Conservation (phyloP, 2,888 invertebrate genomes). For the Unio delphinus region DNA sequence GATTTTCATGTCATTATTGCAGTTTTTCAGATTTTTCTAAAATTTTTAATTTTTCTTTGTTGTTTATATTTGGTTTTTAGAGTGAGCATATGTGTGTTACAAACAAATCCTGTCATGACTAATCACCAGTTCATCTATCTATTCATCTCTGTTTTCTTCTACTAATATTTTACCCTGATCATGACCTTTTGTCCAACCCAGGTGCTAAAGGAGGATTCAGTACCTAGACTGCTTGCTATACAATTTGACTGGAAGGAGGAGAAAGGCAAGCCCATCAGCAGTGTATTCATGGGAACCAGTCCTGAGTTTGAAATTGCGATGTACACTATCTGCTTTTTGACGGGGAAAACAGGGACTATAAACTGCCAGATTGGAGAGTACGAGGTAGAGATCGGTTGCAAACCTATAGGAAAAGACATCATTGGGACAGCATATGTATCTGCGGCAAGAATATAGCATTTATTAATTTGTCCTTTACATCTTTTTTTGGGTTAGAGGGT, state of each 20-base stretch:
- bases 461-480: no score
- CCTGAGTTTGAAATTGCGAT: constrained; percentile 71
- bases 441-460: constrained; percentile 47
- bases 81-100: no score
- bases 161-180: no score
- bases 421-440: constrained; percentile 64
- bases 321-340: constrained; percentile 63
- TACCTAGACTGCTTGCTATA: constrained; percentile 64
- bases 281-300: constrained; percentile 68
- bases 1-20: no score
- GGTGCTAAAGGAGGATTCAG: constrained; percentile 55
- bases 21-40: no score
- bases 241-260: constrained; percentile 63
- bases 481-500: no score
- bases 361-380: constrained; percentile 65
- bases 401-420: constrained; percentile 50
- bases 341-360: constrained; percentile 40
- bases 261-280: constrained; percentile 66
- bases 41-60: no score
- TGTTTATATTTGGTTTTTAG: no score
- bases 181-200: no score
- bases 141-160: no score
- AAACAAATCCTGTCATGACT: no score
- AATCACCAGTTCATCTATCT: no score
- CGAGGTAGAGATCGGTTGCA: constrained; percentile 61